Conservation (phyloP, 2,888 invertebrate genomes). For the Apodemia zela region DNA sequence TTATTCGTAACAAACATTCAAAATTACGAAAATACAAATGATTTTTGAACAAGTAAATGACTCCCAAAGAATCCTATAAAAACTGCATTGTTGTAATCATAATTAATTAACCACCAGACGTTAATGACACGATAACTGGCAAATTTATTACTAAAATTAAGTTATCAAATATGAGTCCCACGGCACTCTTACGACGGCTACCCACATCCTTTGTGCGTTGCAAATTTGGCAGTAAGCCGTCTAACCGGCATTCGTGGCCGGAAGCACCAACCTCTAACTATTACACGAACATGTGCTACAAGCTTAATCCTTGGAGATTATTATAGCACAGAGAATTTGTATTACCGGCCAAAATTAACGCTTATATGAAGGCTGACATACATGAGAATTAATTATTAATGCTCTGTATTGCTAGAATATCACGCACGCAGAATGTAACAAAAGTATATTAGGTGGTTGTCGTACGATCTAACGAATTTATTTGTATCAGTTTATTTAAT, state of each 20-base stretch:
- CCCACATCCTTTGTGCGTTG: constrained; percentile 36
- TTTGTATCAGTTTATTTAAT: no score
- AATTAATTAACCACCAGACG: neutral
- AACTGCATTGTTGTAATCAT: no score
- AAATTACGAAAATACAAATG: no score
- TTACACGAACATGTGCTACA: constrained; percentile 29
- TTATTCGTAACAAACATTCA: no score
- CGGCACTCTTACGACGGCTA: constrained; percentile 26
- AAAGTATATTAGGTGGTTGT: no score
- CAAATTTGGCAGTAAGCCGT: constrained; percentile 33
- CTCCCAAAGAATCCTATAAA: no score
- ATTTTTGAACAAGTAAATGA: no score
- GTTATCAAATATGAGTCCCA: constrained; percentile 14
- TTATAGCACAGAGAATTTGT: constrained; percentile 30
- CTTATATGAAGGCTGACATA: neutral
- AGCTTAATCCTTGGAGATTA: constrained; percentile 35
- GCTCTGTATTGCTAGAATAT: neutral
- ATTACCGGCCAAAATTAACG: constrained; percentile 23
- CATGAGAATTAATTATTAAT: neutral
- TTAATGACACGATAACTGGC: neutral
- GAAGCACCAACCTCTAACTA: constrained; percentile 35
- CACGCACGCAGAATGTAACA: neutral
- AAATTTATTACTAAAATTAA: neutral
- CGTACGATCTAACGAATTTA: no score
- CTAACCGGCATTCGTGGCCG: constrained; percentile 32